phyloP scores from a whole-genome alignment of 2,113 vertebrate species.

The Phaethon lepturus region DNA sequence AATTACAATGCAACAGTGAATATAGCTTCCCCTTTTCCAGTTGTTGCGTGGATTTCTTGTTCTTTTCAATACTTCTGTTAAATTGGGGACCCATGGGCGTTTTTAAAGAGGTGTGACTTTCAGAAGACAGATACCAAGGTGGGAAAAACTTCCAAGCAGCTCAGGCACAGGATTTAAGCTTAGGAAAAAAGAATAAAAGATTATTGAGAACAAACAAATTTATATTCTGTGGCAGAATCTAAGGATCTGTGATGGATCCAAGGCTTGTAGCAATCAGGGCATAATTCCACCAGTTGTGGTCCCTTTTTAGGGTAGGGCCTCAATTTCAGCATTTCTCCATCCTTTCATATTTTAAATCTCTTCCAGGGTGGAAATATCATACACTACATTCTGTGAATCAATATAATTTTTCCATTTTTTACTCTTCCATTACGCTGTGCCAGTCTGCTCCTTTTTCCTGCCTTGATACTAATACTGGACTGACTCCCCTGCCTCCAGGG shows the following conservation, averaged over 20 bases:
- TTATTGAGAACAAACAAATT: not conserved
- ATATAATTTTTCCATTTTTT: not conserved
- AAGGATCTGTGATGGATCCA: not conserved
- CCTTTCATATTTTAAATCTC: not conserved
- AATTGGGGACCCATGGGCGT: not conserved
- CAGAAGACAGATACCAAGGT: not conserved
- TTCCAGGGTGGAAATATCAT: not conserved
- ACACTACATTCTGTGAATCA: not conserved
- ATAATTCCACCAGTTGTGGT: rapidly evolving
- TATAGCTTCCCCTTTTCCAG: not conserved
- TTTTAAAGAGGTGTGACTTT: not conserved
- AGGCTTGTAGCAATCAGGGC: not conserved
- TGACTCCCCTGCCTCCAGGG: not conserved
- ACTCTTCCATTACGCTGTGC: not conserved
- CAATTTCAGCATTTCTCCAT: not conserved
- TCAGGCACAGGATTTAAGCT: not conserved
- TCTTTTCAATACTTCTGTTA: not conserved
- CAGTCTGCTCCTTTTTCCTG: not conserved
- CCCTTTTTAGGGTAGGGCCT: not conserved
- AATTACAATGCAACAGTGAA: not conserved
- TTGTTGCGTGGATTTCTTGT: not conserved
- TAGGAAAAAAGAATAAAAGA: not conserved
- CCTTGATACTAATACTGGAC: not conserved
- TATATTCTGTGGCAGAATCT: not conserved
- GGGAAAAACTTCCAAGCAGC: not conserved